A percentile compares a stretch with the other conserved stretches of the same genome.
phyloP scores from a whole-genome alignment of 2,888 invertebrate genomes.

The Ochropleura leucogaster region DNA sequence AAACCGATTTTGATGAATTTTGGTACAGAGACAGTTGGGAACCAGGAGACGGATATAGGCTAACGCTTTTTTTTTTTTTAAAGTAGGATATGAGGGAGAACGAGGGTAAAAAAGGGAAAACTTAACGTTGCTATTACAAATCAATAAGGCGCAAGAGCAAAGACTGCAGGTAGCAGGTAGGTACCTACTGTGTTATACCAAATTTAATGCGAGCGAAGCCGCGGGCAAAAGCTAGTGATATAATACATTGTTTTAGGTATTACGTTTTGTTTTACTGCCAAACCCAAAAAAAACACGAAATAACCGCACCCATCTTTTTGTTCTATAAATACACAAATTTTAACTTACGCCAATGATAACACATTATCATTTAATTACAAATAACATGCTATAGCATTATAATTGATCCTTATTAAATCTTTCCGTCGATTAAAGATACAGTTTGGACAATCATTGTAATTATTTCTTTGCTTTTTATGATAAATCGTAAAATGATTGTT shows the following conservation, averaged over 20 bases:
- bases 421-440: not conserved
- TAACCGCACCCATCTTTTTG: conserved; percentile 11
- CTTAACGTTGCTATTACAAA: too few relatives aligned
- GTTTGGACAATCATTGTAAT: not conserved
- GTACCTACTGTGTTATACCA: too few relatives aligned
- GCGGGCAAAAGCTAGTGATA: too few relatives aligned
- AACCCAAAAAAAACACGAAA: not conserved
- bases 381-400: not conserved
- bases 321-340: conserved; percentile 4
- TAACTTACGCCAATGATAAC: conserved; percentile 18
- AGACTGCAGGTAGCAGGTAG: too few relatives aligned
- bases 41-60: too few relatives aligned
- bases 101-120: too few relatives aligned
- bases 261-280: not conserved
- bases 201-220: too few relatives aligned
- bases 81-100: too few relatives aligned
- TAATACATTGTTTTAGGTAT: not conserved
- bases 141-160: too few relatives aligned
- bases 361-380: conserved; percentile 12
- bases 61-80: too few relatives aligned
- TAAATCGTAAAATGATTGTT: not conserved
- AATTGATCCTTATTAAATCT: not conserved
- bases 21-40: too few relatives aligned
- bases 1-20: too few relatives aligned
- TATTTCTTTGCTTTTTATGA: not conserved